These are phyloP conservation scores for Tenebrio molitor DNA, from an alignment of 1,140 invertebrate species.

Conservation along the genomic window DNA sequence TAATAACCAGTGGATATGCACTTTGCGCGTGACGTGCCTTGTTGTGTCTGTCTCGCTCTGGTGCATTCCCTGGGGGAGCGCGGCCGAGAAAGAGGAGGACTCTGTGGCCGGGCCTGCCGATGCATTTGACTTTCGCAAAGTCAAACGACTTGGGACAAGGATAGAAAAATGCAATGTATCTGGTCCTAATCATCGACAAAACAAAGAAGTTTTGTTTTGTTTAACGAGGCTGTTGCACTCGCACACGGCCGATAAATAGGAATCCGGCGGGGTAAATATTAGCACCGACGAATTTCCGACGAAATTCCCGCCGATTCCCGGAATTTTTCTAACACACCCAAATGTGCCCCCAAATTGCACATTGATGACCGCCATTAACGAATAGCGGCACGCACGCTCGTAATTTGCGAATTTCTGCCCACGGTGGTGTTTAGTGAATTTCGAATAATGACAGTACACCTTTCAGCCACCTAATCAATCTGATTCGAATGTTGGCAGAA, in stretches of 20 bases:
- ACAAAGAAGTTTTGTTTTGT: slow-evolving; percentile 35
- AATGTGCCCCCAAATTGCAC: neutral
- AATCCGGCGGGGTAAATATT: slow-evolving; percentile 35
- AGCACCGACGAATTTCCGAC: slow-evolving; percentile 3
- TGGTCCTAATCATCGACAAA: slow-evolving; percentile 47
- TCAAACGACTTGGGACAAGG: slow-evolving; percentile 47
- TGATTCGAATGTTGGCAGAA: slow-evolving; percentile 46
- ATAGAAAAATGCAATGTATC: slow-evolving; percentile 52
- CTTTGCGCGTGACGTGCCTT: slow-evolving; percentile 38
- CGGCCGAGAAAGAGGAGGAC: slow-evolving; percentile 12
- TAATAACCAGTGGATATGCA: slow-evolving; percentile 54
- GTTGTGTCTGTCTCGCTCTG: slow-evolving; percentile 15
- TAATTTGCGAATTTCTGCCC: neutral
- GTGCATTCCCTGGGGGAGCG: neutral
- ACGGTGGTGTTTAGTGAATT: neutral
- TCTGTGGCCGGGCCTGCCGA: neutral
- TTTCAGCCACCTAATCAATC: neutral
- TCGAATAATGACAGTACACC: neutral
- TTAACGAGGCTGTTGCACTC: slow-evolving; percentile 41
- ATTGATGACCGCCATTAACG: neutral
- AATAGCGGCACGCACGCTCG: slow-evolving; percentile 1
- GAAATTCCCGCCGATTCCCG: neutral
- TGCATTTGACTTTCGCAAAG: slow-evolving; percentile 51
- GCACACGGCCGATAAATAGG: slow-evolving; percentile 6
- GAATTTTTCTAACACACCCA: neutral